These are phyloP conservation scores for Oikopleura dioica DNA, from an alignment of 23 tunicate species.

Conservation along the genomic window DNA sequence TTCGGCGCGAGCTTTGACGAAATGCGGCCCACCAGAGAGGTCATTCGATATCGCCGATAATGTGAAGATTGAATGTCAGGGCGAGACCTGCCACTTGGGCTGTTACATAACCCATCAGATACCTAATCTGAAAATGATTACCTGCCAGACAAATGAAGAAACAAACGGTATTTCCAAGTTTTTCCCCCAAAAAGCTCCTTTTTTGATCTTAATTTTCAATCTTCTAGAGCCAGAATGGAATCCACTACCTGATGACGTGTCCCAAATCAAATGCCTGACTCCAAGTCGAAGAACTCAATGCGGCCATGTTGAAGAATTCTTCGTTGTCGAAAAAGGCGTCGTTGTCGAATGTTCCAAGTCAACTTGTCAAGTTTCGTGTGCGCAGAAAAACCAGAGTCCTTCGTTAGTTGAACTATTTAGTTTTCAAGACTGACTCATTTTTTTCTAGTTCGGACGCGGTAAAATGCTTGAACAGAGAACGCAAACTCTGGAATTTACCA, in stretches of 20 bases:
- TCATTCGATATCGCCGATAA: background rate
- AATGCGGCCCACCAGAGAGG: conserved; percentile 2
- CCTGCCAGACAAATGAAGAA: background rate
- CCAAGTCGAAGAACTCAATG: background rate
- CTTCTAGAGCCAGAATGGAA: too few relatives aligned
- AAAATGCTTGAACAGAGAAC: background rate
- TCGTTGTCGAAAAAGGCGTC: background rate
- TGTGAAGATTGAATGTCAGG: background rate
- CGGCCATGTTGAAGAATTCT: conserved; percentile 5
- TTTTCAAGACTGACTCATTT: background rate
- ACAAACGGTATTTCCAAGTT: too few relatives aligned
- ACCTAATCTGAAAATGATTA: background rate
- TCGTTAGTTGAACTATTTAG: too few relatives aligned
- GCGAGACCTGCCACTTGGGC: background rate
- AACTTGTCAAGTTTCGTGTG: background rate
- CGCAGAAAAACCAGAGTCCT: too few relatives aligned
- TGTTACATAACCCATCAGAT: background rate
- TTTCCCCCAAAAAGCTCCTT: too few relatives aligned
- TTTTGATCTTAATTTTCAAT: too few relatives aligned
- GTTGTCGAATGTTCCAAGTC: background rate
- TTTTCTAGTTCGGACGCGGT: background rate
- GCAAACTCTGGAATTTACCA: background rate
- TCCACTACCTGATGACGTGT: background rate
- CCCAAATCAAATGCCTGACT: background rate
- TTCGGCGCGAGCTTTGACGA: background rate